phyloP scores from a whole-genome alignment of 2,113 vertebrate genomes.

The Ardeotis arabs region DNA sequence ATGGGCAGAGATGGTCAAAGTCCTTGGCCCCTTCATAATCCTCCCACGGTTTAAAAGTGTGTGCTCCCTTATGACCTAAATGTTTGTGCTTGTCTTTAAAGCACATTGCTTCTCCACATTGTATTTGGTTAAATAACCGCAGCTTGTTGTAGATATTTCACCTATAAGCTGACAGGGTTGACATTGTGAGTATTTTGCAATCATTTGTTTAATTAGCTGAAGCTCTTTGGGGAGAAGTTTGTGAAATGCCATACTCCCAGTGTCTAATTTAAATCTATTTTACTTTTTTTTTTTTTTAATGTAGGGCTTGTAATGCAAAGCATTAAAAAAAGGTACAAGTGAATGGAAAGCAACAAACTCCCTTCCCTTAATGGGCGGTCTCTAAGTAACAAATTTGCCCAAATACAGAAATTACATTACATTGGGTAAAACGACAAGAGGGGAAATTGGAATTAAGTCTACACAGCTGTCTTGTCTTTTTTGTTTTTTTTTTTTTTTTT shows the following conservation, averaged over 20 bases:
- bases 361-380: not conserved
- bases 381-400: not conserved
- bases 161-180: slow-evolving; percentile 39
- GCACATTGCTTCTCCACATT: not conserved
- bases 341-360: not conserved
- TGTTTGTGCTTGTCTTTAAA: not conserved
- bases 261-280: slow-evolving; percentile 65
- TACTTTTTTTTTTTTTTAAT: slow-evolving; percentile 19
- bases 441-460: slow-evolving; percentile 31
- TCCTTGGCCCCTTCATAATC: not conserved
- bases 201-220: slow-evolving; percentile 78
- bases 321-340: slow-evolving; percentile 12
- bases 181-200: slow-evolving; percentile 68
- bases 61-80: not conserved
- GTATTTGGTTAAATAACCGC: not conserved
- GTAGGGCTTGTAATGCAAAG: not conserved
- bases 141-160: slow-evolving; percentile 3
- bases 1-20: not conserved
- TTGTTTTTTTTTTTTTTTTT: not conserved
- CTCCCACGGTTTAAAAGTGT: not conserved
- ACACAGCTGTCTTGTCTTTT: not conserved
- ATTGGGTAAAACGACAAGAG: slow-evolving; percentile 25
- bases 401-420: slow-evolving; percentile 48
- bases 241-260: slow-evolving; percentile 67
- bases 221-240: slow-evolving; percentile 69